These are phyloP conservation scores for Acanthosoma haemorrhoidale DNA, from an alignment of 2,888 invertebrate genomes.

Conservation along the genomic window DNA sequence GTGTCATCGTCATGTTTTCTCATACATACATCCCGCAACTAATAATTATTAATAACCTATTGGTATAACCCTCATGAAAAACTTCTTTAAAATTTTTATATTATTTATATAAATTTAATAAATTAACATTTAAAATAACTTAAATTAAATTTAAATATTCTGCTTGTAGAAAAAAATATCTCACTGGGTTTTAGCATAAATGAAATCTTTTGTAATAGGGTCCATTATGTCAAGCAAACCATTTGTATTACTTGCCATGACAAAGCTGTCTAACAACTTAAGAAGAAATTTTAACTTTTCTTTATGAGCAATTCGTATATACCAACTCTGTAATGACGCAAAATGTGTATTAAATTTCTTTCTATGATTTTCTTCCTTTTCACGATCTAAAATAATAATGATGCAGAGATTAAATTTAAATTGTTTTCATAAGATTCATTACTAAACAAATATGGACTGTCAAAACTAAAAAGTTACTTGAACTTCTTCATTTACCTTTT, in stretches of 20 bases:
- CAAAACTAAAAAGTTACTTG: no score
- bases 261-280: background rate
- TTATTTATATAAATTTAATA: no score
- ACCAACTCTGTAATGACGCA: background rate
- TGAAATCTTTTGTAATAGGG: background rate
- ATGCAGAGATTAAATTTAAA: no score
- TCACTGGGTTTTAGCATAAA: conserved; percentile 12
- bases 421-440: no score
- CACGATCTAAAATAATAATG: background rate
- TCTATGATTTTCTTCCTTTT: background rate
- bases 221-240: background rate
- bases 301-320: background rate
- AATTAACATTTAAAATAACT: no score
- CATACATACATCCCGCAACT: no score
- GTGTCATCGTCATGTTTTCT: no score
- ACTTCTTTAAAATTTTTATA: no score
- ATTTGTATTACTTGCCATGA: background rate
- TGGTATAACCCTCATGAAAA: no score
- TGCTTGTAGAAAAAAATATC: background rate
- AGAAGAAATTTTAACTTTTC: background rate
- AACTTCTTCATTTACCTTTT: no score
- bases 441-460: no score
- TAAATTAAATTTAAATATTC: background rate
- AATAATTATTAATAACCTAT: no score
- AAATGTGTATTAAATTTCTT: background rate